Base-by-base conservation (phyloP, 2,113 vertebrate species). In the Oryzias curvinotus region DNA sequence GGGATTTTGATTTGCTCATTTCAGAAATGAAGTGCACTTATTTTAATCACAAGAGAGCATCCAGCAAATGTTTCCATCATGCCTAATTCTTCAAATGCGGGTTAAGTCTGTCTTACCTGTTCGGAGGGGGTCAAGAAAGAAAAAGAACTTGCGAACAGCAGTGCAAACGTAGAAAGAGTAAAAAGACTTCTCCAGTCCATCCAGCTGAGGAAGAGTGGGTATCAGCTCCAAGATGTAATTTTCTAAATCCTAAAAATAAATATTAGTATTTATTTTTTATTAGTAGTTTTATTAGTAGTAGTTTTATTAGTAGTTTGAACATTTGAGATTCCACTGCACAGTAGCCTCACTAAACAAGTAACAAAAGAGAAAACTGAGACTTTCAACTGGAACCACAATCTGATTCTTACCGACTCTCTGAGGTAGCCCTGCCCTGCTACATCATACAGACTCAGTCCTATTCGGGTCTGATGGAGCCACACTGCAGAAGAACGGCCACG, bases 151-250 rank as follows among this genome's bases (percentile, higher is more conserved):
- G 58, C 96, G 94, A 65, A 99, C 96, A 14, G 97, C 96, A 7
- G 97, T 98, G 88, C 97, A 98, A 68, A 99, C 97, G 55, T 98
- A 99, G 77, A 99, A 98, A 0, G 97, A 98, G 50, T 99, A 98
- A 89, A 99, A 99, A 23, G 96, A 98, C 81, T 98, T 98, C 91
- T 99, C 97, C 81, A 99, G 87, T 21, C 97, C 97, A 57, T 98
- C 97, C 75, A 98, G 87, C 55, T 98, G 96, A 73, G 97, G 97
- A 73, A 99, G 92, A 62, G 97, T 99, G 50, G 97, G 97, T 57
- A 99, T 99, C 63, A 98, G 91, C 83, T 99, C 97, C 85, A 99
- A 87, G 81, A 99, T 98, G 86, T 99, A 99, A 85, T 99, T 99
- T 91, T 99, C 97, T 87, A 99, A 92, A 87, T 98, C 97, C 97